Percentiles rank a stretch among this genome's conserved stretches.
phyloP scores from a whole-genome alignment of 2,113 vertebrate species.

The Syngnathus floridae region DNA sequence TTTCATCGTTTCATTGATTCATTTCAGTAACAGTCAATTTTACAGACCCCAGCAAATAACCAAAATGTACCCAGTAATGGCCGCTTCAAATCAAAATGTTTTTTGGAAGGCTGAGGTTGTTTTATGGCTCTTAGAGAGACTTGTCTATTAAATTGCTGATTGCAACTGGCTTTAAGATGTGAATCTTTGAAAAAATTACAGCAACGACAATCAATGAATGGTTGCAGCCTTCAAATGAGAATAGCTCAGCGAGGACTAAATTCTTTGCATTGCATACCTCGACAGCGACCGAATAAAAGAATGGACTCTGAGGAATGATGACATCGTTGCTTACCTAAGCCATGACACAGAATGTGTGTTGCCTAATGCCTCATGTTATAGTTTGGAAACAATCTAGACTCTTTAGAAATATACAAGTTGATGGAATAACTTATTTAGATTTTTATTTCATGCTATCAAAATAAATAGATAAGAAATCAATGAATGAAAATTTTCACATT shows the following conservation, averaged over 20 bases:
- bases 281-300: not conserved
- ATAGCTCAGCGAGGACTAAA: not conserved
- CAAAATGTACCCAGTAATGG: not conserved
- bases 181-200: not conserved
- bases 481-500: no score
- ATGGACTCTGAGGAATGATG: slow-evolving; percentile 21
- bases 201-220: not conserved
- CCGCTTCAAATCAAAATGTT: not conserved
- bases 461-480: not conserved
- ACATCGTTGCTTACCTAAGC: slow-evolving; percentile 19
- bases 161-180: not conserved
- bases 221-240: not conserved
- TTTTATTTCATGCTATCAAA: not conserved
- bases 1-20: not conserved
- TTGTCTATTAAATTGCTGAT: not conserved
- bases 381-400: no score
- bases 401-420: not conserved
- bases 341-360: slow-evolving; percentile 10
- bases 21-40: not conserved
- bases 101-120: not conserved
- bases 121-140: no score
- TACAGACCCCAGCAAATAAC: not conserved
- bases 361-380: no score
- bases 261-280: not conserved
- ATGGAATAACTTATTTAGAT: not conserved